Evolutionary conservation across 2,797 vertebrate species (phyloP).

Genomic region (Varecia variegata): DNA sequence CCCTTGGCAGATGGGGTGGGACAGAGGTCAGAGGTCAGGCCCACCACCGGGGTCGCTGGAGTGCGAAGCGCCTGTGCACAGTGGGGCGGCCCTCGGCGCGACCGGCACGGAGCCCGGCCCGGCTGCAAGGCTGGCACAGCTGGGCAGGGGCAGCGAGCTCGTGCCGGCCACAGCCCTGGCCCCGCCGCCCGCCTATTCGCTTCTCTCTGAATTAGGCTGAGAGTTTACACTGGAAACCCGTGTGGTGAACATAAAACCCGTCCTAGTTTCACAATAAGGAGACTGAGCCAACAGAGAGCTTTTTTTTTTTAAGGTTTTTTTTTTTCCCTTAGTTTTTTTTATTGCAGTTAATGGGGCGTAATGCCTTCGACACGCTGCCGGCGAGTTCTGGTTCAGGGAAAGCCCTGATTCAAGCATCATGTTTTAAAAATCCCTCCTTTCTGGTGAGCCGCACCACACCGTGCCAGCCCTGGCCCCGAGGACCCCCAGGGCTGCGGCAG

Average conservation of each 20-base stretch:
- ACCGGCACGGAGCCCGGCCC: background rate
- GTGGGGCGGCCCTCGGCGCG: too few species aligned
- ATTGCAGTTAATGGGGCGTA: constrained; percentile 47
- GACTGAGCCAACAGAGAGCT: background rate
- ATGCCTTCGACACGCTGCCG: background rate
- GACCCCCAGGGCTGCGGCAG: fast-evolving
- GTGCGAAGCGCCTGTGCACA: too few species aligned
- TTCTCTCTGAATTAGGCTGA: background rate
- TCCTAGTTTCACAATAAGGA: background rate
- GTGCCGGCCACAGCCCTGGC: too few species aligned
- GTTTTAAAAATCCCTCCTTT: background rate
- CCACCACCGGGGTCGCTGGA: background rate
- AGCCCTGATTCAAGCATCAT: background rate
- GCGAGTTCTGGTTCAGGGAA: background rate
- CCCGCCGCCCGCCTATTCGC: background rate
- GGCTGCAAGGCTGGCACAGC: background rate
- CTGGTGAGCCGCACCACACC: background rate
- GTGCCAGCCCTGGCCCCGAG: background rate
- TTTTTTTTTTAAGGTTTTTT: background rate
- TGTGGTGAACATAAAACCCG: background rate
- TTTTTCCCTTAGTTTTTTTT: background rate
- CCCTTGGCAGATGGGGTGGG: fast-evolving
- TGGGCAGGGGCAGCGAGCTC: too few species aligned
- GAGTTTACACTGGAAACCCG: background rate
- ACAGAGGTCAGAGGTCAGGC: background rate